phyloP scores from a whole-genome alignment of 2,113 vertebrate species.

The Siniperca knerii region DNA sequence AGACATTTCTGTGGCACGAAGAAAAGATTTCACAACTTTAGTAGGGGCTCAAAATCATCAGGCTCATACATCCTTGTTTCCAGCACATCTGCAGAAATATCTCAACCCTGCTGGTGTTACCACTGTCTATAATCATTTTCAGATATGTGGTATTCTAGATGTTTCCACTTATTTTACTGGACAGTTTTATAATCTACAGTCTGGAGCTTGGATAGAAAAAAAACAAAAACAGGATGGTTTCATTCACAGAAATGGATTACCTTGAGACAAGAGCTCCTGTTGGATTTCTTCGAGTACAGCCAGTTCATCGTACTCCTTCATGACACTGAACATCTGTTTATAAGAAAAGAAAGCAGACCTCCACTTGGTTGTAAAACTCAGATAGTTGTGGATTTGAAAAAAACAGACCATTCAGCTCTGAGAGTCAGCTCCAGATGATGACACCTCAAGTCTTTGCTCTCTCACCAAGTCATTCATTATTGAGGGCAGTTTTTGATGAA shows the following conservation, averaged over 20 bases:
- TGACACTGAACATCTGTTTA: conserved; percentile 68
- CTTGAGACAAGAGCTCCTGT: conserved; percentile 89
- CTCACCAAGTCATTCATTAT: not conserved
- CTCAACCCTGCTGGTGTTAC: no score
- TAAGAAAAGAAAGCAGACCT: not conserved
- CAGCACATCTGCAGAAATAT: not conserved
- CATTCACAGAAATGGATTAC: conserved; percentile 67
- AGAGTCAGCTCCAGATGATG: no score
- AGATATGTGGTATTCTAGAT: no score
- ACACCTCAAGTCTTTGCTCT: no score
- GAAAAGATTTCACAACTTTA: not conserved
- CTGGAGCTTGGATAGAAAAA: not conserved
- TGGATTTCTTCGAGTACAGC: conserved; percentile 91
- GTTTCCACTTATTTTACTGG: not conserved
- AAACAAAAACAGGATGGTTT: no score
- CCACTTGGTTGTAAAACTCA: not conserved
- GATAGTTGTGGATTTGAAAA: no score
- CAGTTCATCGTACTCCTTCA: conserved; percentile 85
- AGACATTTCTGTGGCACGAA: conserved; percentile 82
- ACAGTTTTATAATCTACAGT: not conserved
- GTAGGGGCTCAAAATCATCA: not conserved
- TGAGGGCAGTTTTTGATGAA: not conserved
- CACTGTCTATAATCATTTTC: not conserved
- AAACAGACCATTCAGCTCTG: not conserved
- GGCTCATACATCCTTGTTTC: not conserved